Evolutionary conservation across 2,797 vertebrate species (phyloP).

Genomic region (Knipowitschia caucasica): DNA sequence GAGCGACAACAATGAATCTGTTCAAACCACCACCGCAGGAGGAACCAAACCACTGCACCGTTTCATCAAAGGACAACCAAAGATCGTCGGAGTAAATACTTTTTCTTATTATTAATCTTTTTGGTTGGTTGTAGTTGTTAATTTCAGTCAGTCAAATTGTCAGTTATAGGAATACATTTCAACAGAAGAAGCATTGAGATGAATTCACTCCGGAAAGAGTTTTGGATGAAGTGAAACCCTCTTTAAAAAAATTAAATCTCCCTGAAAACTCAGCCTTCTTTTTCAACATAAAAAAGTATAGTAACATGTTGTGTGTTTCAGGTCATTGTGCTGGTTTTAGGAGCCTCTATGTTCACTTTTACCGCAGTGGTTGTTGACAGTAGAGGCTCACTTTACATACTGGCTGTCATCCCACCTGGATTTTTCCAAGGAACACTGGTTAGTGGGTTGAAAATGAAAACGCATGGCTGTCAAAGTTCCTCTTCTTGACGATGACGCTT

Average conservation of each 20-base stretch:
- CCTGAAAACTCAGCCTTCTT: too few relatives aligned
- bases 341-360: conserved; percentile 37
- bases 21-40: conserved; percentile 35
- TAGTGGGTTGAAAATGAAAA: conserved; percentile 15
- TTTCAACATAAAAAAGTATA: too few relatives aligned
- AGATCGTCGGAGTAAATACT: conserved; percentile 63
- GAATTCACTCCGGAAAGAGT: too few relatives aligned
- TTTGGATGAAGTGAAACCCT: too few relatives aligned
- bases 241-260: too few relatives aligned
- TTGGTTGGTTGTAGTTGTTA: too few relatives aligned
- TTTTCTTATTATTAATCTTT: too few relatives aligned
- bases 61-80: conserved; percentile 70
- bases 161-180: too few relatives aligned
- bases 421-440: conserved; percentile 60
- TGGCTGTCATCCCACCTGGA: neutral
- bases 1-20: conserved; percentile 17
- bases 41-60: conserved; percentile 71
- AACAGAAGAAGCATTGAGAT: too few relatives aligned
- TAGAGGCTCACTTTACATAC: accelerated
- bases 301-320: too few relatives aligned
- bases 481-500: neutral
- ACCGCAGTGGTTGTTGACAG: neutral
- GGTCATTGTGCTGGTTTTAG: conserved; percentile 59
- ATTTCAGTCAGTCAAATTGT: too few relatives aligned
- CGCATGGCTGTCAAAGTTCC: neutral